A percentile compares a stretch with the other conserved stretches of the same genome.
Evolutionary conservation across 1,140 invertebrate species (phyloP).

Genomic region (Ladona fulva): DNA sequence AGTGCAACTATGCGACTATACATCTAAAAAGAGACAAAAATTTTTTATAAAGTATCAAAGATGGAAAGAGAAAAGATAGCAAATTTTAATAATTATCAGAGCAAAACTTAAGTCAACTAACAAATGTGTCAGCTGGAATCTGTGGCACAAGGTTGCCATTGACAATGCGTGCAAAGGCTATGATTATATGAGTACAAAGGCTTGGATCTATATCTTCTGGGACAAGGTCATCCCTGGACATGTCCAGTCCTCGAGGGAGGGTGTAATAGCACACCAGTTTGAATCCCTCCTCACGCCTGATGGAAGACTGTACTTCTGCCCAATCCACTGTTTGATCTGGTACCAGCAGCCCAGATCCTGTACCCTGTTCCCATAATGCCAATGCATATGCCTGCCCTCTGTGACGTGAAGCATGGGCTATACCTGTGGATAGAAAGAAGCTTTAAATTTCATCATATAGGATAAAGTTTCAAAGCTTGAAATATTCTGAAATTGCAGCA

Average conservation of each 20-base stretch:
- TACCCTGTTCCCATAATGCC: background rate
- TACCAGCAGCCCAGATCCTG: background rate
- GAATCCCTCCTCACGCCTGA: background rate
- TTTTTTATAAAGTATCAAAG: background rate
- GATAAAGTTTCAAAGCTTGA: too few relatives aligned
- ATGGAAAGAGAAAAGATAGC: background rate
- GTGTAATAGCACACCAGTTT: slow-evolving; percentile 58
- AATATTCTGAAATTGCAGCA: too few relatives aligned
- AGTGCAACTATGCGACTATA: slow-evolving; percentile 47
- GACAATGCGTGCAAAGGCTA: slow-evolving; percentile 58
- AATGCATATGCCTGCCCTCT: background rate
- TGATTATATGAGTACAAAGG: slow-evolving; percentile 73
- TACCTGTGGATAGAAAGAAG: background rate
- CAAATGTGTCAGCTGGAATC: slow-evolving; percentile 32
- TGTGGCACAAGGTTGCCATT: slow-evolving; percentile 48
- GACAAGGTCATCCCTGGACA: slow-evolving; percentile 36
- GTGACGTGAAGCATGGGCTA: background rate
- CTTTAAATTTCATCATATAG: too few relatives aligned
- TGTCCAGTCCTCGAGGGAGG: slow-evolving; percentile 33
- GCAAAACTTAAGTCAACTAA: slow-evolving; percentile 22
- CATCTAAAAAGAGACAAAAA: slow-evolving; percentile 26
- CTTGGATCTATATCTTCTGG: slow-evolving; percentile 50
- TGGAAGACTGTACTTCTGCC: background rate
- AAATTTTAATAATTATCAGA: background rate
- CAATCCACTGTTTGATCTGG: background rate